phyloP scores from a whole-genome alignment of 2,113 vertebrate species.

The Chitala chitala region DNA sequence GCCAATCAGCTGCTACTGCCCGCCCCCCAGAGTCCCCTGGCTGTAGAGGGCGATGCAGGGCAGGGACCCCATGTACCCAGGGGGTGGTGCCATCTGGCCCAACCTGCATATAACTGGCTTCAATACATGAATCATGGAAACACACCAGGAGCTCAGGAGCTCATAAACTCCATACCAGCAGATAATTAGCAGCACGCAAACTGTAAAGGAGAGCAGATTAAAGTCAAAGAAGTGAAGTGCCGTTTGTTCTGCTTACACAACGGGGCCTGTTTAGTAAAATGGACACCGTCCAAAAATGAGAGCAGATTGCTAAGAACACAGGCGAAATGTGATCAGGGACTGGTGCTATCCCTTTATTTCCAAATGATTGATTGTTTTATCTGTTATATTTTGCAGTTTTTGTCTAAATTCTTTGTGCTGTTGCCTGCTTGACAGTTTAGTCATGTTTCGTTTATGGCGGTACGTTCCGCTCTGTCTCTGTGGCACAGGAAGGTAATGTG shows the following conservation, averaged over 20 bases:
- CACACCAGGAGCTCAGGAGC: slow-evolving; percentile 26
- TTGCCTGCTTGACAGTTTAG: background rate
- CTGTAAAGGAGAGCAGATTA: slow-evolving; percentile 32
- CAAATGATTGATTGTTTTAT: background rate
- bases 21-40: background rate
- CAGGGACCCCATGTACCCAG: background rate
- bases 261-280: slow-evolving; percentile 15
- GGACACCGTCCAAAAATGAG: slow-evolving; percentile 23
- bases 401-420: background rate
- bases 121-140: slow-evolving; percentile 30
- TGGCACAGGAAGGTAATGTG: background rate
- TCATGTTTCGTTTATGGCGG: background rate
- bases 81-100: slow-evolving; percentile 34
- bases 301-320: slow-evolving; percentile 22
- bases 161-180: slow-evolving; percentile 32
- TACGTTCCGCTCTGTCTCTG: background rate
- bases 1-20: background rate
- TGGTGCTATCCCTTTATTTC: no score
- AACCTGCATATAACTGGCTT: slow-evolving; percentile 15
- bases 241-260: slow-evolving; percentile 31
- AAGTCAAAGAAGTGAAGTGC: slow-evolving; percentile 27
- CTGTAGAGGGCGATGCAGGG: slow-evolving; percentile 13
- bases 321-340: background rate
- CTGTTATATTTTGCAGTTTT: background rate
- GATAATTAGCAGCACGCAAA: slow-evolving; percentile 33